phyloP scores from a whole-genome alignment of 2,113 vertebrate genomes.

The Gyps fulvus region DNA sequence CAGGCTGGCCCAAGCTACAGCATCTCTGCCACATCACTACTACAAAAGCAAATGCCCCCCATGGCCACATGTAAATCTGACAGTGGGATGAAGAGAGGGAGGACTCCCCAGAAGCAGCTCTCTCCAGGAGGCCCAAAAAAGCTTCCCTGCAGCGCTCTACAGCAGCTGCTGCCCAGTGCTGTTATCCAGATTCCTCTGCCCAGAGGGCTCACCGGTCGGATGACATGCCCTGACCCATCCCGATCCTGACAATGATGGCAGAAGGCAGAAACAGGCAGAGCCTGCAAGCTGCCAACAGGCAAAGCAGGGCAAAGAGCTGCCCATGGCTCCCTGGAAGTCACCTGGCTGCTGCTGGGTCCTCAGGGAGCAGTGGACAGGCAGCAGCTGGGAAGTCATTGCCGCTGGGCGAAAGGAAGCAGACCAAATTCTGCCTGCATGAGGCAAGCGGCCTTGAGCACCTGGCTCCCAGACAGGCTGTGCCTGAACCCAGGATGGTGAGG shows the following conservation, averaged over 20 bases:
- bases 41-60: background rate
- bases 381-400: background rate
- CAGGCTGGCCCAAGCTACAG: background rate
- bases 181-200: background rate
- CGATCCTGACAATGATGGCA: background rate
- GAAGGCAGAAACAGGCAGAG: background rate
- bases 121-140: background rate
- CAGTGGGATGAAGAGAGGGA: background rate
- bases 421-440: background rate
- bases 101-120: background rate
- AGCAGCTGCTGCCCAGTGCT: background rate
- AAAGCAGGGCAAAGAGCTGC: background rate
- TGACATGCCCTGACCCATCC: background rate
- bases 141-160: background rate
- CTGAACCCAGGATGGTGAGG: background rate
- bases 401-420: background rate
- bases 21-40: background rate
- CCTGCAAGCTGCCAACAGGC: background rate
- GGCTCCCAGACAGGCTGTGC: background rate
- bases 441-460: background rate
- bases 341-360: background rate
- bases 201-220: accelerated
- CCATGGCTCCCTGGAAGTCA: background rate
- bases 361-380: background rate
- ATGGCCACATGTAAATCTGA: background rate